Conservation (phyloP, 2,888 invertebrate genomes). For the Creontiades dilutus region DNA sequence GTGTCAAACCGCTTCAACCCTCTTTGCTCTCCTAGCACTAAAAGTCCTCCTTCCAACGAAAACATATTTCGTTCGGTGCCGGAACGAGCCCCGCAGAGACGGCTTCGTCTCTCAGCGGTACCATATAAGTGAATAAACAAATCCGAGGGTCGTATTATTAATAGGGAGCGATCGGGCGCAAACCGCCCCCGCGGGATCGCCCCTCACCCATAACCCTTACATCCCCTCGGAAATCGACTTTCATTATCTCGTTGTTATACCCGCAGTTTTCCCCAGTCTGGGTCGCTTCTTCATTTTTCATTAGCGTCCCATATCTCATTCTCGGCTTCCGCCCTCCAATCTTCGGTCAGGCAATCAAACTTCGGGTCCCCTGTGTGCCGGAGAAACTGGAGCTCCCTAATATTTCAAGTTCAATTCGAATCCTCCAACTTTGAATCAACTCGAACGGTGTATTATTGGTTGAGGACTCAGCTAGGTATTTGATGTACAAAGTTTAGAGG, state of each 20-base stretch:
- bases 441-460: neutral
- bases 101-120: slow-evolving; percentile 54
- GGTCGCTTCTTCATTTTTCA: slow-evolving; percentile 61
- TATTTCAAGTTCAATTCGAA: slow-evolving; percentile 24
- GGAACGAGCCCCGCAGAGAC: neutral
- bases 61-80: neutral
- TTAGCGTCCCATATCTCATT: slow-evolving; percentile 51
- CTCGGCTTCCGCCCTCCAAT: neutral
- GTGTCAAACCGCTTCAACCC: neutral
- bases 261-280: slow-evolving; percentile 15
- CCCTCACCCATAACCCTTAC: slow-evolving; percentile 4
- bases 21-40: neutral
- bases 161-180: slow-evolving; percentile 66
- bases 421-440: neutral
- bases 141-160: slow-evolving; percentile 65
- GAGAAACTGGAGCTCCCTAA: neutral
- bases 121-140: slow-evolving; percentile 72
- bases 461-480: neutral
- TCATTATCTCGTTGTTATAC: slow-evolving; percentile 56
- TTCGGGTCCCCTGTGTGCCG: slow-evolving; percentile 9
- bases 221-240: slow-evolving; percentile 63
- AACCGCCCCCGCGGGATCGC: slow-evolving; percentile 59
- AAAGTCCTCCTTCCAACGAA: neutral
- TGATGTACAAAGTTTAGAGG: too few relatives aligned
- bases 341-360: slow-evolving; percentile 42